A percentile compares a stretch with the other conserved stretches of the same genome.
Evolutionary conservation across 2,797 vertebrate genomes (phyloP).

Genomic region (Falco columbarius): DNA sequence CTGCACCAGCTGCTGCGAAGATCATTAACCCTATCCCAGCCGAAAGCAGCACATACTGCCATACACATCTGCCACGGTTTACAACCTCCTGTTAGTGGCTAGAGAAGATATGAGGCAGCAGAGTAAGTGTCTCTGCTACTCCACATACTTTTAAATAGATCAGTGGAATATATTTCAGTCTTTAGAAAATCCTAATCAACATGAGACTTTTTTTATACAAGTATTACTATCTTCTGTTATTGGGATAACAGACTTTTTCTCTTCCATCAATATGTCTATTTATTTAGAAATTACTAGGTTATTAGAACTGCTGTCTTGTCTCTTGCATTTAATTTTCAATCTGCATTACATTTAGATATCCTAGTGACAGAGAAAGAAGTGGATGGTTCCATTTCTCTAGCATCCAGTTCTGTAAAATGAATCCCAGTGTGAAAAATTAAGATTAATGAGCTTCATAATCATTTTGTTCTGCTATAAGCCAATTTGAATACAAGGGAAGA

Average conservation of each 20-base stretch:
- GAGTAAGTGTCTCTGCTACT: background rate
- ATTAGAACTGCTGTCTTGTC: slow-evolving; percentile 74
- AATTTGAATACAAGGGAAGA: slow-evolving; percentile 68
- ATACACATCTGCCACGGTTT: background rate
- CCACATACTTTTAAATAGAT: slow-evolving; percentile 7
- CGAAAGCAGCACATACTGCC: background rate
- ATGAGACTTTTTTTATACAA: slow-evolving; percentile 47
- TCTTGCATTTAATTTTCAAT: slow-evolving; percentile 78
- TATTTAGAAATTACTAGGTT: slow-evolving; percentile 78
- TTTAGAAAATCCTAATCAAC: slow-evolving; percentile 63
- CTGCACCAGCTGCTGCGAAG: no score
- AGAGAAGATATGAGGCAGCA: background rate
- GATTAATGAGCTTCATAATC: slow-evolving; percentile 82
- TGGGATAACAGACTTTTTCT: slow-evolving; percentile 61
- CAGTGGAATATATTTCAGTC: slow-evolving; percentile 35
- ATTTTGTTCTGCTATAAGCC: slow-evolving; percentile 69
- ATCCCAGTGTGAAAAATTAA: slow-evolving; percentile 80
- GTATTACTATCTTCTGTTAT: slow-evolving; percentile 18
- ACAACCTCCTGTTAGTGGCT: background rate
- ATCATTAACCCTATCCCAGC: no score
- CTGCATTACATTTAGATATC: slow-evolving; percentile 76
- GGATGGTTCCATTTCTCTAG: slow-evolving; percentile 68
- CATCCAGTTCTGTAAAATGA: slow-evolving; percentile 70
- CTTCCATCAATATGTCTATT: slow-evolving; percentile 79
- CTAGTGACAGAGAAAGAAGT: slow-evolving; percentile 61